Percentiles rank a stretch among this genome's conserved stretches.
Conservation (phyloP, 2,797 vertebrate species). For the Aplochiton taeniatus region DNA sequence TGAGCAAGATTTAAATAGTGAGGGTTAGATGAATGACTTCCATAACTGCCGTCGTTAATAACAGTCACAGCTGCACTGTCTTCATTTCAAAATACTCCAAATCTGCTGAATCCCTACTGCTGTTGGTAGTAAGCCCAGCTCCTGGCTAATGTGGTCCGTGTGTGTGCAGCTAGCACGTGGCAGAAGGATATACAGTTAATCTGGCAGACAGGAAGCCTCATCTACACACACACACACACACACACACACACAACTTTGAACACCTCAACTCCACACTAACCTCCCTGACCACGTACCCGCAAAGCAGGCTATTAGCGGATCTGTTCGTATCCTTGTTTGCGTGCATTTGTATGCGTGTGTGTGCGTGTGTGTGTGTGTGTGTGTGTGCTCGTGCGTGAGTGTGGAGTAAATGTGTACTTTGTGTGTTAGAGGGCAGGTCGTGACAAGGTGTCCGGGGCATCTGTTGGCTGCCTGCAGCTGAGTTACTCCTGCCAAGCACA, state of each 20-base stretch:
- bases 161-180: constrained; percentile 17
- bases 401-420: background rate
- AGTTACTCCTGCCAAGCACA: constrained; percentile 7
- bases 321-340: too few species aligned
- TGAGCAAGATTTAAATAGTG: too few species aligned
- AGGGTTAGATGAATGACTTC: too few species aligned
- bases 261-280: too few species aligned
- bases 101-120: background rate
- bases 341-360: background rate
- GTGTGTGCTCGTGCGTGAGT: background rate
- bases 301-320: background rate
- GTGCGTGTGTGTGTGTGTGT: background rate
- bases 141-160: background rate
- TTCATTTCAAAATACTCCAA: background rate
- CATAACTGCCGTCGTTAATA: background rate
- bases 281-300: background rate
- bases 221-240: background rate
- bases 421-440: constrained; percentile 16
- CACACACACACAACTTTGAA: background rate
- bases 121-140: too few species aligned
- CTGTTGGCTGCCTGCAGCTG: constrained; percentile 42
- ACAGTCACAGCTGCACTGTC: background rate
- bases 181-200: constrained; percentile 32
- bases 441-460: constrained; percentile 46
- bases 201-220: constrained; percentile 7